Conservation (phyloP, 1,140 invertebrate species). For the Temnothorax longispinosus region DNA sequence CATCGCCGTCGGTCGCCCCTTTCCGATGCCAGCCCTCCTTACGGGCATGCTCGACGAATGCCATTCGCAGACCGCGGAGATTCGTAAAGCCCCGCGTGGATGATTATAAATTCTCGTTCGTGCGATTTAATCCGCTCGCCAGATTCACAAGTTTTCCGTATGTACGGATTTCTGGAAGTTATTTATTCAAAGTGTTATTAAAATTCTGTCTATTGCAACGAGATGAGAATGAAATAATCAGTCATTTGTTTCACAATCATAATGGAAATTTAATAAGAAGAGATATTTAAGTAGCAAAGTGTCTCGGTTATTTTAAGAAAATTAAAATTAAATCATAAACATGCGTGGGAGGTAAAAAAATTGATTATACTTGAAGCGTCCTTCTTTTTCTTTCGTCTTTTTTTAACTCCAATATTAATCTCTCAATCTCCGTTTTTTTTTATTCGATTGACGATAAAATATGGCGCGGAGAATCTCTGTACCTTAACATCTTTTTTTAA, state of each 20-base stretch:
- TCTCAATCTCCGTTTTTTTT: not conserved
- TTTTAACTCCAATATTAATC: no score
- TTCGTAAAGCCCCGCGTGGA: slow-evolving; percentile 21
- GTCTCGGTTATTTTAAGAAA: not conserved
- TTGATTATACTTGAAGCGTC: not conserved
- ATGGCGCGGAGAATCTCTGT: not conserved
- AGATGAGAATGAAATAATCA: not conserved
- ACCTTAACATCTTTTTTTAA: not conserved
- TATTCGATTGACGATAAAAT: not conserved
- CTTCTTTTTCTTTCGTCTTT: not conserved
- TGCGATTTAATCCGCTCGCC: slow-evolving; percentile 20
- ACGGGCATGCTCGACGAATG: slow-evolving; percentile 12
- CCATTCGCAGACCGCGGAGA: slow-evolving; percentile 29
- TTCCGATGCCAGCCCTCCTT: slow-evolving; percentile 55
- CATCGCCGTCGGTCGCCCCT: slow-evolving; percentile 33
- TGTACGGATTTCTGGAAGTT: not conserved
- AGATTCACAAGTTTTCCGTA: not conserved
- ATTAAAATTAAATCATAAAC: slow-evolving; percentile 12
- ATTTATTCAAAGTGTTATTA: not conserved
- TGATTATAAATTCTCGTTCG: slow-evolving; percentile 34
- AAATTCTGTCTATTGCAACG: not conserved
- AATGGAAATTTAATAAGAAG: not conserved
- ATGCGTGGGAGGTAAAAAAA: not conserved
- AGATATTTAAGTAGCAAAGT: not conserved
- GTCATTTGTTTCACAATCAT: not conserved